phyloP scores from a whole-genome alignment of 2,113 vertebrate species.

The Actenoides lindsayi region DNA sequence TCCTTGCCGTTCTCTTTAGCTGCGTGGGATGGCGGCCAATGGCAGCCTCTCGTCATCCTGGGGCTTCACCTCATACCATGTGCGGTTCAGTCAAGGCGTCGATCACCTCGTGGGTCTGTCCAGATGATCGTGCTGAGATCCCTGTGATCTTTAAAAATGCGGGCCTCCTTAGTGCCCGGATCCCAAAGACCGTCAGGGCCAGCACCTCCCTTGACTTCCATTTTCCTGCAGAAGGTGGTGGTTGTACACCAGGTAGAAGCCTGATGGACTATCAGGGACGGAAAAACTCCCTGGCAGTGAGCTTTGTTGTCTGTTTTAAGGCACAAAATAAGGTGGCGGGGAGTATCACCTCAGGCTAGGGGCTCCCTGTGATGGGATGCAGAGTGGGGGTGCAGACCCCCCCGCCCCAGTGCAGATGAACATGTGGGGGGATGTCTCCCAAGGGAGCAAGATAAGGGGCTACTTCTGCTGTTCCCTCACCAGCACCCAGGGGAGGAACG shows the following conservation, averaged over 20 bases:
- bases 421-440: accelerated
- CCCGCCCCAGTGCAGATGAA: neutral
- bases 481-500: too few relatives aligned
- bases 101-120: neutral
- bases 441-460: neutral
- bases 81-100: neutral
- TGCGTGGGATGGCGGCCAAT: neutral
- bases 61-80: accelerated
- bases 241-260: neutral
- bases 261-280: neutral
- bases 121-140: neutral
- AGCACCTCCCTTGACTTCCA: accelerated
- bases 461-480: neutral
- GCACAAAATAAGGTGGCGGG: neutral
- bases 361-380: neutral
- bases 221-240: neutral
- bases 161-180: accelerated
- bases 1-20: neutral
- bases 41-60: neutral
- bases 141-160: neutral
- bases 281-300: neutral
- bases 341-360: accelerated
- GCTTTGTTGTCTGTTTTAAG: neutral
- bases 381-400: neutral
- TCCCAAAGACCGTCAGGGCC: neutral